These are phyloP conservation scores for Delphinapterus leucas DNA, from an alignment of 2,113 vertebrate species.

Conservation along the genomic window DNA sequence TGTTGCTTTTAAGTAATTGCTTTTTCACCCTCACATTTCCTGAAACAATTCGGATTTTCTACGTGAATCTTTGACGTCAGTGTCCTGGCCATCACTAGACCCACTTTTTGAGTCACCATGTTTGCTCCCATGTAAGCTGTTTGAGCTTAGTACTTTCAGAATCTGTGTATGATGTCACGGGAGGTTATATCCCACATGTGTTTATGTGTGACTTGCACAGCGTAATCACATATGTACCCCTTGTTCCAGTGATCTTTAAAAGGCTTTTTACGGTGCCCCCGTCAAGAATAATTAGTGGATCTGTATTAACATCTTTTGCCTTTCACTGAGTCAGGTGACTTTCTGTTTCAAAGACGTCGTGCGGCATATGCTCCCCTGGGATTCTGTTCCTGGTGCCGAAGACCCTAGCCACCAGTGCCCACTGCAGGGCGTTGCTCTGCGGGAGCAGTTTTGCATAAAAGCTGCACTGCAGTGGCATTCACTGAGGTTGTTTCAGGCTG, in stretches of 20 bases:
- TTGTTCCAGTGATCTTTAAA: background rate
- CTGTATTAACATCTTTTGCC: background rate
- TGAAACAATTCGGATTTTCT: background rate
- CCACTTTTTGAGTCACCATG: background rate
- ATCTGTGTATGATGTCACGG: background rate
- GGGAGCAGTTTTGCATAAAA: background rate
- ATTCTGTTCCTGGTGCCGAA: accelerated
- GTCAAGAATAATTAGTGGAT: background rate
- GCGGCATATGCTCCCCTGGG: background rate
- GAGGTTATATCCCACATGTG: background rate
- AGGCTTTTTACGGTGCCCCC: background rate
- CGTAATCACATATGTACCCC: accelerated
- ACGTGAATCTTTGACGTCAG: accelerated
- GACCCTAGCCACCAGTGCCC: accelerated
- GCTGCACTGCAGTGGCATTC: background rate
- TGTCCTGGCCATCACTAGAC: background rate
- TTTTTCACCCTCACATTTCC: background rate
- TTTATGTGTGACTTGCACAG: too few species aligned
- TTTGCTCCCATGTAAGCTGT: background rate
- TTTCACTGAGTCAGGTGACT: background rate
- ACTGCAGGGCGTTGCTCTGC: background rate
- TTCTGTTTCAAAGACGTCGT: background rate
- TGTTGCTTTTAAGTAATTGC: background rate
- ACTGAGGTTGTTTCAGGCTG: background rate
- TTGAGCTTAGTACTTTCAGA: background rate